These are phyloP conservation scores for Cairina moschata DNA, from an alignment of 2,113 vertebrate species.

Conservation along the genomic window DNA sequence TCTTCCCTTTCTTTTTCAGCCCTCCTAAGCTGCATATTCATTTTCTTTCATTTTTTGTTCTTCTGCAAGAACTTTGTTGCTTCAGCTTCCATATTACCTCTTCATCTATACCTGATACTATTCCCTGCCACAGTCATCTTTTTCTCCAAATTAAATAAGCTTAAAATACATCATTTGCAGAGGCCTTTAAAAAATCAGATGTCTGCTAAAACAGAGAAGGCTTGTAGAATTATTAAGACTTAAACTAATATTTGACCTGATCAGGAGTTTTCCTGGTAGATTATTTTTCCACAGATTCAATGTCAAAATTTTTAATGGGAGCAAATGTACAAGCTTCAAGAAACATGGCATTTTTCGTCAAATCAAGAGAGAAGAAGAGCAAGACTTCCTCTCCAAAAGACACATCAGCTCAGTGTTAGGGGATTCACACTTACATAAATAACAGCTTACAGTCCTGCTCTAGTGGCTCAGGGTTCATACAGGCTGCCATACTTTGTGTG, in stretches of 20 bases:
- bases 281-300: neutral
- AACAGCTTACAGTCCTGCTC: accelerated
- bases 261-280: neutral
- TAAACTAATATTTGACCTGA: neutral
- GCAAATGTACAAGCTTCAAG: neutral
- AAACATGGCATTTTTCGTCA: neutral
- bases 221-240: neutral
- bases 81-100: neutral
- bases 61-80: neutral
- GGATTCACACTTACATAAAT: neutral
- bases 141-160: neutral
- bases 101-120: neutral
- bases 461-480: accelerated
- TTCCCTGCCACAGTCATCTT: neutral
- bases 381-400: neutral
- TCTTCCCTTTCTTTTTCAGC: neutral
- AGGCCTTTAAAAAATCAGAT: neutral
- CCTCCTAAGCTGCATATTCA: neutral
- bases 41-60: neutral
- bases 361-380: neutral
- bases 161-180: neutral
- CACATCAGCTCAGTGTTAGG: neutral
- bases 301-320: neutral
- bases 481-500: neutral
- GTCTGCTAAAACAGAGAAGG: neutral